Evolutionary conservation across 1,140 invertebrate genomes (phyloP).

Genomic region (Drosophila bocqueti): DNA sequence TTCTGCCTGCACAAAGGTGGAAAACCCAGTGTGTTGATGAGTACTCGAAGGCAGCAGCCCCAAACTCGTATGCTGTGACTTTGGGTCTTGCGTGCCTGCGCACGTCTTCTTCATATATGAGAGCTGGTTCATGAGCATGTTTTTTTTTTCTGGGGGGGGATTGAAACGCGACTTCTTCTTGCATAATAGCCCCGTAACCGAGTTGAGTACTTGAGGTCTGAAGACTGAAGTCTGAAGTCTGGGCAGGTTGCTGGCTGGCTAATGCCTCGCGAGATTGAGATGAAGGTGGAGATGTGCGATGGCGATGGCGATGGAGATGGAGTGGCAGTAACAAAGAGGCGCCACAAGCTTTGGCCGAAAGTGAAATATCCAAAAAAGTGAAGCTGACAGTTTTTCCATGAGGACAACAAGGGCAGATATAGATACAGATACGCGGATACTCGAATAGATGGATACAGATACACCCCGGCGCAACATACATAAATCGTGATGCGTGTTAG

Average conservation of each 20-base stretch:
- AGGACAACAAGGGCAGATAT: constrained; percentile 58
- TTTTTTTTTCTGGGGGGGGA: constrained; percentile 26
- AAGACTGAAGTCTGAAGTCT: constrained; percentile 36
- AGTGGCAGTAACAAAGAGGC: constrained; percentile 66
- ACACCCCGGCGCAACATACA: constrained; percentile 34
- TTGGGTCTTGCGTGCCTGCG: constrained; percentile 49
- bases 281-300: constrained; percentile 17
- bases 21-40: constrained; percentile 59
- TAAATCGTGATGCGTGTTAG: constrained; percentile 73
- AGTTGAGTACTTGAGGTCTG: constrained; percentile 70
- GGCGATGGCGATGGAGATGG: constrained; percentile 18
- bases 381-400: constrained; percentile 73
- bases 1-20: constrained; percentile 64
- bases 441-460: constrained; percentile 23
- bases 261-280: constrained; percentile 54
- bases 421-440: constrained; percentile 42
- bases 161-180: constrained; percentile 74
- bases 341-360: constrained; percentile 59
- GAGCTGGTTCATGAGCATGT: constrained; percentile 63
- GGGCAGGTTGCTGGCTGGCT: constrained; percentile 63
- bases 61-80: constrained; percentile 46
- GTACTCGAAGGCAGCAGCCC: constrained; percentile 43
- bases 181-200: constrained; percentile 66
- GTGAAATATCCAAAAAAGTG: constrained; percentile 68
- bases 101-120: constrained; percentile 55